A percentile compares a stretch with the other conserved stretches of the same genome.
Conservation (phyloP, 2,113 vertebrate species). For the Epinephelus moara region DNA sequence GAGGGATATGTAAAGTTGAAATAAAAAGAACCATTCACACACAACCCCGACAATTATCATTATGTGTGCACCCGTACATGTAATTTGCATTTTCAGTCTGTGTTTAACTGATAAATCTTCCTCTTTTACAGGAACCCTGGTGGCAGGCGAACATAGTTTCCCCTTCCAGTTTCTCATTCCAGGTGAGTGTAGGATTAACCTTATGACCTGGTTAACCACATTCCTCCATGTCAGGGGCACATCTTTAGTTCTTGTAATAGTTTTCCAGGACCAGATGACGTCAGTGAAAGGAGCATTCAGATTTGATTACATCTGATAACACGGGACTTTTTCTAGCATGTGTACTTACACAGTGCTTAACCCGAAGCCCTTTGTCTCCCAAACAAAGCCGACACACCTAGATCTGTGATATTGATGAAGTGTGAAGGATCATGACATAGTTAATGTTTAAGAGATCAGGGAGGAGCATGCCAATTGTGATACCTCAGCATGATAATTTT, state of each 20-base stretch:
- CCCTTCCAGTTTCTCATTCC: constrained; percentile 97
- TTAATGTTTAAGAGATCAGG: constrained; percentile 30
- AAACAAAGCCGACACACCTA: constrained; percentile 8
- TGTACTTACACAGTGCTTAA: neutral
- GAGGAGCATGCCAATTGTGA: neutral
- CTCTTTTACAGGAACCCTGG: constrained; percentile 88
- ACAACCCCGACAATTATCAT: neutral
- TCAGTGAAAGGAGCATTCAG: neutral
- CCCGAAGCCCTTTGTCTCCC: neutral
- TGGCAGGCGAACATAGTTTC: constrained; percentile 91
- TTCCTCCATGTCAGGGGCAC: neutral
- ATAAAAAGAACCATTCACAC: neutral
- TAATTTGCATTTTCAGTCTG: neutral
- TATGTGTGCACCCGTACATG: neutral
- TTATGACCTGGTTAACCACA: neutral
- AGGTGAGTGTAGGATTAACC: constrained; percentile 83
- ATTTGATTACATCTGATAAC: constrained; percentile 38
- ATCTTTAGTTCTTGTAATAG: neutral
- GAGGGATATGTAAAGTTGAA: neutral
- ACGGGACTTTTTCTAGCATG: neutral
- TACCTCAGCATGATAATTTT: neutral
- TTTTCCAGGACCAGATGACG: constrained; percentile 24
- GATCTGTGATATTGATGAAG: neutral
- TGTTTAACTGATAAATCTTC: constrained; percentile 25
- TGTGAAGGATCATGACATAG: constrained; percentile 3